Evolutionary conservation across 1,140 invertebrate species (phyloP), one percentile per base, ranked within the genome.

Genomic region (Melitaea cinxia): DNA sequence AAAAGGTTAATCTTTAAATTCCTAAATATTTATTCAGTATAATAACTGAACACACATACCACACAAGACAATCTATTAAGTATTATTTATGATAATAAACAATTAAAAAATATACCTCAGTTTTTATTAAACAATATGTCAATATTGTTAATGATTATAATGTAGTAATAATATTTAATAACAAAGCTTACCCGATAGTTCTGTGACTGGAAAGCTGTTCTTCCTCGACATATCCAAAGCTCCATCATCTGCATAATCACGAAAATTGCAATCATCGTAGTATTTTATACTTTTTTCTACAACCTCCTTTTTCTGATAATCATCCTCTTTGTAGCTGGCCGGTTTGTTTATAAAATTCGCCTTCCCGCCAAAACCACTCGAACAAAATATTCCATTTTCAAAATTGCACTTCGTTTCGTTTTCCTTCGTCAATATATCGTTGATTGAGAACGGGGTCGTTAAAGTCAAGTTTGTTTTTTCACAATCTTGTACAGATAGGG

Each of bases 361-460:
- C 70, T 85, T 85, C 76, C 70, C 81, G 74, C 80, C 80, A 69
- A 78, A 83, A 73, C 33, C 65, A 30, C 17, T 42, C 37, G 37
- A 17, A n/a, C 37, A 42, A 42, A 78, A 84, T 73, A 82, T 85
- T 78, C 76, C 82, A 82, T 85, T 85, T 73, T 87, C 85, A 76
- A 88, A 88, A 57, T 88, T 80, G 55, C 83, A 84, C 67, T 85
- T 88, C 50, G 80, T 66, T 54, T 89, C 83, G 50, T 86, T 85
- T 58, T 90, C 85, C 64, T 92, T 92, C 33, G 93, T 95, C 56
- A 95, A 85, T 77, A 95, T 96, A 69, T 95, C 95, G 68, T 95
- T 94, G 65, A 96, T 95, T 54, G 95, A 95, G 81, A 96, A 96
- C 12, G 95, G 94, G 6, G 95, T 96, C 2, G 89, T 84, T 42